These are phyloP conservation scores for Xenopus petersii DNA, from an alignment of 2,797 vertebrate species.

Conservation along the genomic window DNA sequence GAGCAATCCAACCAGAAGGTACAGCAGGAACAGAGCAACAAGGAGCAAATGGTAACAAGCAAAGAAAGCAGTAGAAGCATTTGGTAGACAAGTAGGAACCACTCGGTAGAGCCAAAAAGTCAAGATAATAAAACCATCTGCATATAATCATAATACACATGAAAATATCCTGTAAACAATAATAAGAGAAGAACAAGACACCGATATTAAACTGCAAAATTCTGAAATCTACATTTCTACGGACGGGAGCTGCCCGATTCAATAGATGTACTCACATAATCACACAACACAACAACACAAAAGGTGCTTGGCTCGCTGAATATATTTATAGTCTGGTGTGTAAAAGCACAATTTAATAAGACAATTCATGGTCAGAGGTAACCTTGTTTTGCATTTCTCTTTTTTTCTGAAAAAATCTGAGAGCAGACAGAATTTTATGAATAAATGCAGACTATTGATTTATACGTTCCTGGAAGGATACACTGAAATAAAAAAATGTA, in stretches of 20 bases:
- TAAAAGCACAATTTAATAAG: too few relatives aligned
- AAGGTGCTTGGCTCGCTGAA: conserved; percentile 26
- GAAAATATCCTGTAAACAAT: neutral
- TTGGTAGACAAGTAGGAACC: too few relatives aligned
- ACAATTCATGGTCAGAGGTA: too few relatives aligned
- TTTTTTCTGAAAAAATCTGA: neutral
- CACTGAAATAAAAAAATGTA: too few relatives aligned
- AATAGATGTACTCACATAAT: conserved; percentile 13
- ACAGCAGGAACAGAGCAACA: too few relatives aligned
- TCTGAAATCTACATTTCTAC: conserved; percentile 19
- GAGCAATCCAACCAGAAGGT: too few relatives aligned
- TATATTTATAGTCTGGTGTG: neutral
- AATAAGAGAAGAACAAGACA: neutral
- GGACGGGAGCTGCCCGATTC: conserved; percentile 6
- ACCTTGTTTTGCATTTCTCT: too few relatives aligned
- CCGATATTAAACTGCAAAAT: conserved; percentile 19
- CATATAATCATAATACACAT: neutral
- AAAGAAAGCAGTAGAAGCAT: too few relatives aligned
- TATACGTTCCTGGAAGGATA: neutral
- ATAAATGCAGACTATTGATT: neutral
- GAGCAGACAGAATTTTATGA: neutral
- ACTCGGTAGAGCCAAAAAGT: too few relatives aligned
- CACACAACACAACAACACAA: neutral
- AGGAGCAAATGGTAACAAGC: too few relatives aligned
- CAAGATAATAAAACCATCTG: too few relatives aligned